Base-by-base conservation (phyloP, 2,113 vertebrate species). In the Rafetus swinhoei region DNA sequence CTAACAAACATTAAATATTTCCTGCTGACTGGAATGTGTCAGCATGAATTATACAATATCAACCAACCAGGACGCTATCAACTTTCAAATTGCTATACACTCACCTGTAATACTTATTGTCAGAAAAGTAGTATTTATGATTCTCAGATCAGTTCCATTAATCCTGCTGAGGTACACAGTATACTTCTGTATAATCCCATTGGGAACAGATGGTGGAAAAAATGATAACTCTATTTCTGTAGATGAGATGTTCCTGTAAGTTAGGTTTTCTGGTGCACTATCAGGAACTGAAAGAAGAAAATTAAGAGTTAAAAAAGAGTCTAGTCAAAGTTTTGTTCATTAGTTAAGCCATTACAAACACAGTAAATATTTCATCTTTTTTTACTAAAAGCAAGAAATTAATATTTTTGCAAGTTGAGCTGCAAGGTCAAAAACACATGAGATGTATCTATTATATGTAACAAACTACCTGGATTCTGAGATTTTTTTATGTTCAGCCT, bases 251-350 rank as follows among this genome's bases (percentile, higher is more conserved):
- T 98, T 98, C 90, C 74, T 97, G 53, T 98, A 98, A 45, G 97
- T 98, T 95, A 98, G 93, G 54, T 98, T 98, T 98, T 98, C 97
- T 93, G 98, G 98, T 82, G 98, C 96, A 91, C 97, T 98, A 90
- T 95, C 97, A 56, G 98, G 98, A 77, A 98, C 98, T 98, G 83
- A 39, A 95, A 95, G 24, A 84, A 90, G 96, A 95, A 93, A 96
- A 90, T 88, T 50, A 19, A 90, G 14, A 87, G 55, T 39, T 13
- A 82, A 39, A 83, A 81, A 94, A 90, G 2, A 85, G 72, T 88
- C 55, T 39, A 53, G 5, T 76, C 14, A 90, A 53, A 81, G 16
- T 85, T 79, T 83, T 32, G 81, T 29, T 89, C 32, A 56, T 45
- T 65, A 84, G 4, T 52, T 90, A 90, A 91, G 7, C 4, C 81